Evolutionary conservation across 1,140 invertebrate species (phyloP).

Genomic region (Centruroides vittatus): DNA sequence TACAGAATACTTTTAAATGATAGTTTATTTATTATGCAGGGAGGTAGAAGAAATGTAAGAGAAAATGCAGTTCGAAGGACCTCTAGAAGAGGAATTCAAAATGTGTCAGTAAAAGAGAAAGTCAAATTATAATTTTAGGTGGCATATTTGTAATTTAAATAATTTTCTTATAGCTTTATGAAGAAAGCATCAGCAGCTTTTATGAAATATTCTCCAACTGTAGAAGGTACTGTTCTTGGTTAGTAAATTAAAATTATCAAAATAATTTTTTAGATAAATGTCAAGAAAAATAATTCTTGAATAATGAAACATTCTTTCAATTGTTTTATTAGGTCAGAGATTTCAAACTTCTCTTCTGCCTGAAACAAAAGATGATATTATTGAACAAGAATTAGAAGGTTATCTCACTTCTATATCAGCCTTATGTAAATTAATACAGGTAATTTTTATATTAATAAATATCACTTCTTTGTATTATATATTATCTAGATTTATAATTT

Average conservation of each 20-base stretch:
- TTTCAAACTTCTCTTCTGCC: slow-evolving; percentile 10
- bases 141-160: too few relatives aligned
- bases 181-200: slow-evolving; percentile 68
- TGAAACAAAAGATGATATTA: slow-evolving; percentile 18
- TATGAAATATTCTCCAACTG: slow-evolving; percentile 62
- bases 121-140: slow-evolving; percentile 28
- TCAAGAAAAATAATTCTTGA: background rate
- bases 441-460: slow-evolving; percentile 10
- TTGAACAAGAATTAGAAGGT: slow-evolving; percentile 69
- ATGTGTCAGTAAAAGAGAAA: slow-evolving; percentile 43
- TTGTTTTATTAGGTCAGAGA: slow-evolving; percentile 5
- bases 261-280: slow-evolving; percentile 17
- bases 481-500: background rate
- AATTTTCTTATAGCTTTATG: too few relatives aligned
- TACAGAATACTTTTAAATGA: background rate
- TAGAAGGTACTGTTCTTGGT: slow-evolving; percentile 51
- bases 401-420: slow-evolving; percentile 72
- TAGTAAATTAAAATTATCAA: background rate
- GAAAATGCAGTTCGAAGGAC: slow-evolving; percentile 40
- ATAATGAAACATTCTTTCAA: background rate
- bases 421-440: slow-evolving; percentile 71
- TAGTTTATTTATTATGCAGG: background rate
- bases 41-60: slow-evolving; percentile 22
- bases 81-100: slow-evolving; percentile 39
- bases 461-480: background rate